Evolutionary conservation across 64 coral and sea anemone species (phyloP), one percentile per base, ranked within the genome.

Genomic region (Orbicella faveolata): DNA sequence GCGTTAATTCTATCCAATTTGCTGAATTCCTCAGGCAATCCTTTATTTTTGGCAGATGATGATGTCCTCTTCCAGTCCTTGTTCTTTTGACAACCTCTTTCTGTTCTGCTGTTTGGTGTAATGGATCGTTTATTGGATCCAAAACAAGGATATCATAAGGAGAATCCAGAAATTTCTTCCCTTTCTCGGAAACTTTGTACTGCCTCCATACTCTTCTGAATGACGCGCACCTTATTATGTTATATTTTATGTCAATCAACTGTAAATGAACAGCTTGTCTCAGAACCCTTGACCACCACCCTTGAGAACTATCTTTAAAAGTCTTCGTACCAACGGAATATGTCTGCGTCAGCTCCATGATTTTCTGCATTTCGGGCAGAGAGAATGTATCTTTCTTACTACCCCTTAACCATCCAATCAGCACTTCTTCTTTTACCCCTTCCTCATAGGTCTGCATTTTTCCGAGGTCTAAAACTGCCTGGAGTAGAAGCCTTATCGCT

Each of bases 341-440:
- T 14, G 80, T 84, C 36, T 76, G 69, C 10, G 89, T 76, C 0
- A 41, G 37, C 4, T 76, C 62, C 33, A 93, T 82, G 25, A 53
- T 2, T 62, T 75, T 65, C 63, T 93, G 86, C 9, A 88, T n/a
- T 21, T 75, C 77, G 35, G 54, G 30, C 53, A 23, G 15, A 11
- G 85, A 36, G n/a, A 93, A 72, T 87, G 76, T 88, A 63, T 81
- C 86, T 76, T 68, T 55, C 23, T 67, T 81, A 7, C 63, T 37
- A 25, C 77, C 91, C 75, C 36, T 74, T 26, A 93, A 20, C 91
- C 91, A 93, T 12, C 64, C 67, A 73, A 88, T 83, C 37, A 93
- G 8, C 20, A 75, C 88, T 73, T 81, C 86, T 51, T 93, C 86
- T 41, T 61, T 83, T 14, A 88, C 85, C 20, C 88, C 79, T 30